Conservation (phyloP, 2,113 vertebrate species). For the Gymnarchus niloticus region DNA sequence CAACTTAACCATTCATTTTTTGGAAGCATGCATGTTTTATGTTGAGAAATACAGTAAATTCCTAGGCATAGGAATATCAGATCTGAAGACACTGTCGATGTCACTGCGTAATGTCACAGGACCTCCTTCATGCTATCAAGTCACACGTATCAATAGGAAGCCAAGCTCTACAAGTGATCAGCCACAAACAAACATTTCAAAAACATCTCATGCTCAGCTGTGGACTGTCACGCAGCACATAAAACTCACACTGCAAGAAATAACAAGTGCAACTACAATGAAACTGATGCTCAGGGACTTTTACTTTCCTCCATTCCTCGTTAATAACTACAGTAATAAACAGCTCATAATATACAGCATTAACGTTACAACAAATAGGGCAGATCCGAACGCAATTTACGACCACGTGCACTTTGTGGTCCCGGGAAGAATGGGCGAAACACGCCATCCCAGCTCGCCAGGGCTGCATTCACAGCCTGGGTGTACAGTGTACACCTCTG, state of each 20-base stretch:
- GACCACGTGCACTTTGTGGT: neutral
- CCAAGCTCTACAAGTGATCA: neutral
- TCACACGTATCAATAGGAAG: neutral
- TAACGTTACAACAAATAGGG: neutral
- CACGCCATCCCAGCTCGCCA: neutral
- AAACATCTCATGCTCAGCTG: neutral
- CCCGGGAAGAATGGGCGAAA: neutral
- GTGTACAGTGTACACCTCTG: slow-evolving; percentile 30
- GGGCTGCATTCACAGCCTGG: neutral
- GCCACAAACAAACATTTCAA: too few relatives aligned
- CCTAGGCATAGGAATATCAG: neutral
- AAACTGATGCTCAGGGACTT: neutral
- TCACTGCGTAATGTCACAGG: neutral
- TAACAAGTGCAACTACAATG: neutral
- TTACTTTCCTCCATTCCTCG: neutral
- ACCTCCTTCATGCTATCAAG: neutral
- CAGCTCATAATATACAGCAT: neutral
- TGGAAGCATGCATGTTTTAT: neutral
- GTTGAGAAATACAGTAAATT: neutral
- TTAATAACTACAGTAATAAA: neutral
- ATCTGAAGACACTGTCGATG: neutral
- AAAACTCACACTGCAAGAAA: neutral
- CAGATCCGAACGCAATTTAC: neutral
- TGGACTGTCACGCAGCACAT: neutral
- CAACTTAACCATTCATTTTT: neutral